phyloP scores from a whole-genome alignment of 2,113 vertebrate genomes.

The Platichthys flesus region DNA sequence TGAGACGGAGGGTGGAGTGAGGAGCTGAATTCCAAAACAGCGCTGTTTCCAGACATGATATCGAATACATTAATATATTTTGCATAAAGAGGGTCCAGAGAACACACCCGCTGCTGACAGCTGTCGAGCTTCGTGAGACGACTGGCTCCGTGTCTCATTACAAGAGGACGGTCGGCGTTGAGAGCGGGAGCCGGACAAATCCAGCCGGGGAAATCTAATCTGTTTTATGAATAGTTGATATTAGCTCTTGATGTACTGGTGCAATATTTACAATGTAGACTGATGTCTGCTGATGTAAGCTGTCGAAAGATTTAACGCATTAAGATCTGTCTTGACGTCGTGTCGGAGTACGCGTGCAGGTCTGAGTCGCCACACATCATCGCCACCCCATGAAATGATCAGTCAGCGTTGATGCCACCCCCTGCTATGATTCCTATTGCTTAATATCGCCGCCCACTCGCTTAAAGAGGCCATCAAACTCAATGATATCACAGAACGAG shows the following conservation, averaged over 20 bases:
- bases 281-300: slow-evolving; percentile 69
- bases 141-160: slow-evolving; percentile 48
- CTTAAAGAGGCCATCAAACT: slow-evolving; percentile 31
- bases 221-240: slow-evolving; percentile 60
- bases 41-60: slow-evolving; percentile 68
- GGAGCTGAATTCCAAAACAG: slow-evolving; percentile 70
- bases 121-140: slow-evolving; percentile 63
- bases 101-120: slow-evolving; percentile 64
- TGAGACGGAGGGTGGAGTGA: slow-evolving; percentile 46
- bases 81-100: slow-evolving; percentile 67
- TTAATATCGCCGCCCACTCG: not conserved
- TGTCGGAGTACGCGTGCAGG: slow-evolving; percentile 19
- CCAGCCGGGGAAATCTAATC: slow-evolving; percentile 54
- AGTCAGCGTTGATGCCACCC: slow-evolving; percentile 24
- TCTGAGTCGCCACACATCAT: slow-evolving; percentile 32
- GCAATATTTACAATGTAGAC: slow-evolving; percentile 65
- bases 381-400: slow-evolving; percentile 7
- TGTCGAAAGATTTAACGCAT: slow-evolving; percentile 57
- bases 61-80: slow-evolving; percentile 71
- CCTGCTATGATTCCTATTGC: slow-evolving; percentile 8
- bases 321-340: slow-evolving; percentile 52
- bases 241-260: slow-evolving; percentile 63
- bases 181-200: slow-evolving; percentile 51
- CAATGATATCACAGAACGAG: not conserved
- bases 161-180: slow-evolving; percentile 14